Conservation (phyloP, 1,140 invertebrate genomes). For the Rhopalosiphum maidis region DNA sequence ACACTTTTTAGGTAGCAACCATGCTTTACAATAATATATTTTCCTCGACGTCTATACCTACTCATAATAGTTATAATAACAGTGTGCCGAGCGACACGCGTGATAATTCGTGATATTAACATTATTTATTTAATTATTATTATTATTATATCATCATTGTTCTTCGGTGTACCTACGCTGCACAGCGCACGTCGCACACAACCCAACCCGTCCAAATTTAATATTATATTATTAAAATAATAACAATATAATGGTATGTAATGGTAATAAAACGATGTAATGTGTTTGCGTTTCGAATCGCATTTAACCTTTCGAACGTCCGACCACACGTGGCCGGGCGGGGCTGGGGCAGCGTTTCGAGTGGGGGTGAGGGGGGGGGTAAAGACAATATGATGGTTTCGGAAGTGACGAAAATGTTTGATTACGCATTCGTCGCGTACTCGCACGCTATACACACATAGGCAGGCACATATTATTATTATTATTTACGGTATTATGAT, state of each 20-base stretch:
- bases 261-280: background rate
- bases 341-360: too few species aligned
- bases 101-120: background rate
- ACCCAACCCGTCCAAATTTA: background rate
- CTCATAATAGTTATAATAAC: background rate
- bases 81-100: background rate
- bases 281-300: constrained; percentile 11
- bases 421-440: background rate
- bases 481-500: background rate
- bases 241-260: background rate
- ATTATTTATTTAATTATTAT: background rate
- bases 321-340: too few species aligned
- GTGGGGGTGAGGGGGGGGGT: too few species aligned
- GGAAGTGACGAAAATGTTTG: constrained; percentile 24
- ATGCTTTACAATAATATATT: too few species aligned
- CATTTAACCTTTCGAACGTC: constrained; percentile 12
- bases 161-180: background rate
- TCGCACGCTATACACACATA: background rate
- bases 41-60: background rate
- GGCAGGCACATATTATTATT: background rate
- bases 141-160: background rate
- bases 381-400: background rate
- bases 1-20: too few species aligned
- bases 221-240: constrained; percentile 11
- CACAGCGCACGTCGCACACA: background rate